These are phyloP conservation scores for Coregonus suidteri DNA, from an alignment of 2,797 vertebrate genomes.

Conservation along the genomic window DNA sequence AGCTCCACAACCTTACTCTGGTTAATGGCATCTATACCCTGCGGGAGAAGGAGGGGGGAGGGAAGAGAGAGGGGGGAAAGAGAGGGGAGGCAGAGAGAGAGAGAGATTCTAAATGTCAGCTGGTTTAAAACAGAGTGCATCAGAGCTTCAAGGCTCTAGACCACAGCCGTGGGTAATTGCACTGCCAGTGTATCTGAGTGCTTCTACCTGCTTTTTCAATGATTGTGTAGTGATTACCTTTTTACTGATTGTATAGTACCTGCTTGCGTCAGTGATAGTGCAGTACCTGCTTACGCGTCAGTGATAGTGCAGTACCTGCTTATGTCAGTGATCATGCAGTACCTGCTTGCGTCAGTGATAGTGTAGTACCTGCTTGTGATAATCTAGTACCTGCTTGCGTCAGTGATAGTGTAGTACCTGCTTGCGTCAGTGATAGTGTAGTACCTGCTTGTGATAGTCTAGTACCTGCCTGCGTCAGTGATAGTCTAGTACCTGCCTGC, in stretches of 20 bases:
- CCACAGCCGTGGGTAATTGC: not conserved
- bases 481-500: not conserved
- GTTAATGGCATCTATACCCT: constrained; percentile 88
- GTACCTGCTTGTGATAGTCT: too few species aligned
- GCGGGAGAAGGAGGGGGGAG: constrained; percentile 3
- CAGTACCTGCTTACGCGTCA: too few species aligned
- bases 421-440: too few species aligned
- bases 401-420: too few species aligned
- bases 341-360: too few species aligned
- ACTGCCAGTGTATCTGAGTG: not conserved
- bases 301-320: not conserved
- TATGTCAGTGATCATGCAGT: too few species aligned
- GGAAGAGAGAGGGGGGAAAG: too few species aligned
- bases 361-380: too few species aligned
- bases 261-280: too few species aligned
- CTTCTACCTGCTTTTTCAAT: not conserved
- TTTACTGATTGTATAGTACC: not conserved
- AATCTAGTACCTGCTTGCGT: too few species aligned
- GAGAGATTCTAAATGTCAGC: not conserved
- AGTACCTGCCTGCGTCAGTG: not conserved
- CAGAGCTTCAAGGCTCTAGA: not conserved
- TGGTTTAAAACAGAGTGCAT: not conserved
- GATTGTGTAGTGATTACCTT: not conserved
- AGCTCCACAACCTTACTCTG: constrained; percentile 90
- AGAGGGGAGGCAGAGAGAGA: not conserved